A percentile compares a stretch with the other conserved stretches of the same genome.
These are phyloP conservation scores for Idaea aversata DNA, from an alignment of 2,888 invertebrate species.

Conservation along the genomic window DNA sequence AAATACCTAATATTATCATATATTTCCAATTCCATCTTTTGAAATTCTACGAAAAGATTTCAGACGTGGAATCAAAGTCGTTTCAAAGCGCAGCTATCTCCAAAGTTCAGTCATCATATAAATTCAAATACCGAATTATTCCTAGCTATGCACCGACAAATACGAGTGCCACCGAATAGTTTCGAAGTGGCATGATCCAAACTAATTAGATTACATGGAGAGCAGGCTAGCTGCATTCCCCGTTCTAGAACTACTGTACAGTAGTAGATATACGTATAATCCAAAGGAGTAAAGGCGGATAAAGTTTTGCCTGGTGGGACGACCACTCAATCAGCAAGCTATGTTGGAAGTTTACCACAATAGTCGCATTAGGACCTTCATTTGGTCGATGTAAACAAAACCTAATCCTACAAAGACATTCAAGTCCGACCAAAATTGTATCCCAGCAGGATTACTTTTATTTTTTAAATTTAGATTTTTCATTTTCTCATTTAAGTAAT, in stretches of 20 bases:
- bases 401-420: neutral
- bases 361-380: neutral
- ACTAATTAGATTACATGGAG: slow-evolving; percentile 19
- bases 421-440: neutral
- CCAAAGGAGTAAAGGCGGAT: slow-evolving; percentile 7
- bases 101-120: neutral
- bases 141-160: slow-evolving; percentile 7
- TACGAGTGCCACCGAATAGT: slow-evolving; percentile 12
- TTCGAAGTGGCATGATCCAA: slow-evolving; percentile 16
- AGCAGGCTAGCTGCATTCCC: slow-evolving; percentile 2
- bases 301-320: slow-evolving; percentile 19
- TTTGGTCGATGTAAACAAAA: neutral
- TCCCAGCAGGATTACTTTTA: too few species aligned
- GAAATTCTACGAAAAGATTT: neutral
- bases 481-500: too few species aligned
- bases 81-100: neutral
- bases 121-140: neutral
- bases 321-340: slow-evolving; percentile 22
- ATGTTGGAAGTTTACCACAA: slow-evolving; percentile 10
- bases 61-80: neutral
- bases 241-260: neutral
- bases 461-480: too few species aligned
- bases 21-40: neutral
- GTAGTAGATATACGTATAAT: neutral
- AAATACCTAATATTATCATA: too few species aligned